A percentile compares a stretch with the other conserved stretches of the same genome.
Evolutionary conservation across 2,797 vertebrate species (phyloP).

Genomic region (Cyclopterus lumpus): DNA sequence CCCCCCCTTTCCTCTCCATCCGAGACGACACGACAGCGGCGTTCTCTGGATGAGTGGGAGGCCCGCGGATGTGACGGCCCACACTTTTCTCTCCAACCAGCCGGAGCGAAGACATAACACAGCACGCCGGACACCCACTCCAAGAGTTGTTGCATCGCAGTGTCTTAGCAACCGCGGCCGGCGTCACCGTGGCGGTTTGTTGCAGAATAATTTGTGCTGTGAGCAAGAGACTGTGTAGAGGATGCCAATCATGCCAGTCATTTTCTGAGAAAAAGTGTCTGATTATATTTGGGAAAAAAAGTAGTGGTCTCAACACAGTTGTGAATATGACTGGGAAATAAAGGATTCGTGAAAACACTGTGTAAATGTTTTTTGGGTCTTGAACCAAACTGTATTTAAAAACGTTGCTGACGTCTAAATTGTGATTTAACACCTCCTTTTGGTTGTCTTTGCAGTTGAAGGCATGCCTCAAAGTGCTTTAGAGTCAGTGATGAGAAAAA

Average conservation of each 20-base stretch:
- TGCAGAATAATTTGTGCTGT: neutral
- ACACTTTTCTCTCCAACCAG: constrained; percentile 30
- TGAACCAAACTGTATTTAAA: too few relatives aligned
- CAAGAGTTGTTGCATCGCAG: constrained; percentile 20
- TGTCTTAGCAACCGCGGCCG: constrained; percentile 56
- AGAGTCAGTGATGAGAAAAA: too few relatives aligned
- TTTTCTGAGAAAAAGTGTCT: too few relatives aligned
- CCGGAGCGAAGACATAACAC: constrained; percentile 46
- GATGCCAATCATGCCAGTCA: neutral
- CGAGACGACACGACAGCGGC: constrained; percentile 45
- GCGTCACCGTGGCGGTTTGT: constrained; percentile 5
- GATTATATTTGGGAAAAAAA: too few relatives aligned
- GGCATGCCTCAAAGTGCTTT: too few relatives aligned
- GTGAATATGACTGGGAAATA: too few relatives aligned
- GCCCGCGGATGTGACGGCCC: constrained; percentile 48
- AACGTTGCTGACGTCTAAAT: too few relatives aligned
- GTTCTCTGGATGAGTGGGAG: constrained; percentile 52
- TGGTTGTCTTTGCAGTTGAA: too few relatives aligned
- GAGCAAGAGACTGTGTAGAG: neutral
- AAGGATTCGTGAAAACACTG: too few relatives aligned
- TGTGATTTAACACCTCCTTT: too few relatives aligned
- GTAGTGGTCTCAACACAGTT: too few relatives aligned
- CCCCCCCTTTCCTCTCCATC: neutral
- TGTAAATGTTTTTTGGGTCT: too few relatives aligned
- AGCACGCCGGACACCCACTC: constrained; percentile 25